Base-by-base conservation (phyloP, 2,888 invertebrate species). In the Dascillus cervinus region DNA sequence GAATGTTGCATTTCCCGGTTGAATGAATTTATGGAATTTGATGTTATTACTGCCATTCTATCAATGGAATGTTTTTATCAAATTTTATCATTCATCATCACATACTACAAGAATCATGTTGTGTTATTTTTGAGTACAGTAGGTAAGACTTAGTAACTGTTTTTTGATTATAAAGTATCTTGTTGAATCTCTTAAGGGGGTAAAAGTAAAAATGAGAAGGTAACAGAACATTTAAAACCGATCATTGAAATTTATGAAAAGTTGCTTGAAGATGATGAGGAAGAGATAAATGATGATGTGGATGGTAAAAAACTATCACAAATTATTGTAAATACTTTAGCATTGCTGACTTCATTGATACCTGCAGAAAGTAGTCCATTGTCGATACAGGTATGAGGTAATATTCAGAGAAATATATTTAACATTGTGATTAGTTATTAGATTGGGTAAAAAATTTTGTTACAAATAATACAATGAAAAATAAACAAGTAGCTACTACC, bases 31-130 rank as follows among this genome's bases (percentile, higher is more conserved):
- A 65, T 69, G 10, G 69, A 70, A 22, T 75, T 76, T 43, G 76
- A 80, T 43, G 68, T 69, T 19, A 60, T 64, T 24, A 69, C 72
- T 0, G 70, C 74, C 0, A 49, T 72, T 26, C 53, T 66, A 2
- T 73, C 75, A 29, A 41, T 78, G 10, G 79, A 81, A 47, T 69
- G 77, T 47, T 80, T 75, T 64, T 62, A 73, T 54, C 40, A 59
- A 46, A 58, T 64, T 56, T 24, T 71, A 48, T 53, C 53, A 26
- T 35, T 65, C 11, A 52, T 70, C 27, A 60, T 55, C 30, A 52
- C 50, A 1, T 49, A 63, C 15, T 62, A 60, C 32, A 56, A 54
- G 34, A 49, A 45, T 13, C 61, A 67, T 43, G 52, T 72, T 3
- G 36, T 56, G 3, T 43, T 46, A 3, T 72, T 72, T 52, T 52